A percentile compares a stretch with the other conserved stretches of the same genome.
These are phyloP conservation scores for Phymanthus crucifer DNA, from an alignment of 92 coral and sea anemone genomes.

Conservation along the genomic window DNA sequence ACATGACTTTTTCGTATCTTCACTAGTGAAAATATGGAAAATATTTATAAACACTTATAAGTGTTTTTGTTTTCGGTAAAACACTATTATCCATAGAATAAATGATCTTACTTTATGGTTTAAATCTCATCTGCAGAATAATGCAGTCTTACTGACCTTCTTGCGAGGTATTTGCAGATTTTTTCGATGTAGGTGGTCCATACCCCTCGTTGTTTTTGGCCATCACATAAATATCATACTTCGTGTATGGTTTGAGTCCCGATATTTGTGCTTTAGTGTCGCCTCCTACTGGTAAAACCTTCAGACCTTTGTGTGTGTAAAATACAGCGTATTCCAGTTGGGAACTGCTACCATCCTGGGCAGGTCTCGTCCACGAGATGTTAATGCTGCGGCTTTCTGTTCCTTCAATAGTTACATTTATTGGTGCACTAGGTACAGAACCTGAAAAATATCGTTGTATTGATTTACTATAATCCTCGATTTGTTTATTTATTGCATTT, in stretches of 20 bases:
- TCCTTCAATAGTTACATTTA: neutral
- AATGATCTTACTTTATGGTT: too few species aligned
- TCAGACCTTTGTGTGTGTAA: neutral
- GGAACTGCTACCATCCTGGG: conserved; percentile 10
- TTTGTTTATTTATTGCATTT: too few species aligned
- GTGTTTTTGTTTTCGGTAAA: too few species aligned
- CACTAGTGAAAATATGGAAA: too few species aligned
- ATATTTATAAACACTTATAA: too few species aligned
- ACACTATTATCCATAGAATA: too few species aligned
- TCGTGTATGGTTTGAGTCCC: neutral
- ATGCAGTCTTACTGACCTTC: too few species aligned
- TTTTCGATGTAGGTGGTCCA: conserved; percentile 3
- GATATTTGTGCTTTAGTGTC: neutral
- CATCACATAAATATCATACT: conserved; percentile 15
- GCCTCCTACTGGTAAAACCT: neutral
- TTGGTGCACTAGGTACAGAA: conserved; percentile 3
- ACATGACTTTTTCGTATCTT: too few species aligned
- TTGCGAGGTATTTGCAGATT: too few species aligned
- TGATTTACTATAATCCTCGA: too few species aligned
- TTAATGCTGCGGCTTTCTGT: neutral
- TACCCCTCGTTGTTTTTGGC: neutral
- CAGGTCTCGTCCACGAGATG: conserved; percentile 15
- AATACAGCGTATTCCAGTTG: conserved; percentile 8
- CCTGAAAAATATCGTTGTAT: neutral
- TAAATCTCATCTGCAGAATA: too few species aligned